These are phyloP conservation scores for Drosophila kepulauana DNA, from an alignment of 1,140 invertebrate species.

Conservation along the genomic window DNA sequence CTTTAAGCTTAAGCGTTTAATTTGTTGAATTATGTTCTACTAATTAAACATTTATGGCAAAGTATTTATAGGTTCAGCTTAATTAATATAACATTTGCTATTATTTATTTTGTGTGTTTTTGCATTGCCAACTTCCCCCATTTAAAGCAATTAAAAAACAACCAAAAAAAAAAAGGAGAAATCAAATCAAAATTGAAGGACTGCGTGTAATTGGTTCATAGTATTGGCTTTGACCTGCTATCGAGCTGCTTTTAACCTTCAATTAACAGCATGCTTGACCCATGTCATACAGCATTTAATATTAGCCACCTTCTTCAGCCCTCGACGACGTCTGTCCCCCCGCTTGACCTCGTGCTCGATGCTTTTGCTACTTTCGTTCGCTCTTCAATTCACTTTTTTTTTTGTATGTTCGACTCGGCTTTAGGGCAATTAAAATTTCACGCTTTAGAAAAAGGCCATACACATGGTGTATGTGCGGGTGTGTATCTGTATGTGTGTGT, in stretches of 20 bases:
- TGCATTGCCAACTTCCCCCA: no score
- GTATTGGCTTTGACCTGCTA: constrained; percentile 7
- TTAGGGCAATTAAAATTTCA: constrained; percentile 79
- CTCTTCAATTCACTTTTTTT: constrained; percentile 35
- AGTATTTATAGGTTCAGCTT: no score
- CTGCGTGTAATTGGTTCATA: neutral
- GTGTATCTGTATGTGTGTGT: constrained; percentile 6
- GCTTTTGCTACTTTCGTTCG: constrained; percentile 24
- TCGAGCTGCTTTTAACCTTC: constrained; percentile 37
- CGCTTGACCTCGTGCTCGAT: constrained; percentile 26
- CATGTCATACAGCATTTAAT: constrained; percentile 34
- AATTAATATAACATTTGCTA: no score
- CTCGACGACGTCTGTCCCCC: neutral
- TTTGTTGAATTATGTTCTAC: no score
- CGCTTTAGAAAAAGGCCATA: constrained; percentile 52
- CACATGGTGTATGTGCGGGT: neutral
- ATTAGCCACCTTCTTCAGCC: neutral
- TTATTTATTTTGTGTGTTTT: no score
- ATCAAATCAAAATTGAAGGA: neutral
- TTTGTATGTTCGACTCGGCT: constrained; percentile 33
- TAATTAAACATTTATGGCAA: no score
- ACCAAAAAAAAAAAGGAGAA: no score
- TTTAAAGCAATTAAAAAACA: no score
- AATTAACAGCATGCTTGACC: constrained; percentile 41
- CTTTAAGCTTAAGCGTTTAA: no score